Conservation (phyloP, 2,113 vertebrate species). For the Propithecus coquereli region DNA sequence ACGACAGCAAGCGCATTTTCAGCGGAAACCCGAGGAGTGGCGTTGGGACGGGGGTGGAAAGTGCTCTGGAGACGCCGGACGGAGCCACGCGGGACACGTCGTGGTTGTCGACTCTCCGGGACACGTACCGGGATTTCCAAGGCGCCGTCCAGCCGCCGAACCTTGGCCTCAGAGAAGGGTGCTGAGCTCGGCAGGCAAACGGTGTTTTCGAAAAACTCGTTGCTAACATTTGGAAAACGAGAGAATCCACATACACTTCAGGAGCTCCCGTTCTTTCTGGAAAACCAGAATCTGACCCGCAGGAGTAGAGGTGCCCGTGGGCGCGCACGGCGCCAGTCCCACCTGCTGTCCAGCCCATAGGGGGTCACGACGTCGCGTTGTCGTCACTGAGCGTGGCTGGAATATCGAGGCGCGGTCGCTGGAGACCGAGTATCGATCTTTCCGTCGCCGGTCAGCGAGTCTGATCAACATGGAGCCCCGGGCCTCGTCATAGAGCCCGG, state of each 20-base stretch:
- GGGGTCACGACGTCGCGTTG: background rate
- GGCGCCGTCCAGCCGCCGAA: accelerated
- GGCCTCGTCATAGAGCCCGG: background rate
- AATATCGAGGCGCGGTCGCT: background rate
- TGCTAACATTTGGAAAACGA: background rate
- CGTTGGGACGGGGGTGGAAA: background rate
- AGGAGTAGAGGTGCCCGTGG: background rate
- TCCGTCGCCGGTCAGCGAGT: background rate
- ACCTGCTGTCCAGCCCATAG: background rate
- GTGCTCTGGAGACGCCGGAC: background rate
- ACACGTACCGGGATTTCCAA: too few species aligned
- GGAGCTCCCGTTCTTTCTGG: background rate
- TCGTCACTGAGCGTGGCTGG: background rate
- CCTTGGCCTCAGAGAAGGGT: background rate
- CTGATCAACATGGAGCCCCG: background rate
- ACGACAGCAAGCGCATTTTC: background rate
- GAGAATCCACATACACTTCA: background rate
- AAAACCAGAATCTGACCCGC: background rate
- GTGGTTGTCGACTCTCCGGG: too few species aligned
- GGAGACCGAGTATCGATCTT: background rate
- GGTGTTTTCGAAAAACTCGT: background rate
- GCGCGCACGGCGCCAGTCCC: background rate
- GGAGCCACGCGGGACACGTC: background rate
- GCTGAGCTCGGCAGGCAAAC: background rate
- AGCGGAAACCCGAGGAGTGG: background rate